Evolutionary conservation across 2,797 vertebrate species (phyloP).

Genomic region (Sarcoramphus papa): DNA sequence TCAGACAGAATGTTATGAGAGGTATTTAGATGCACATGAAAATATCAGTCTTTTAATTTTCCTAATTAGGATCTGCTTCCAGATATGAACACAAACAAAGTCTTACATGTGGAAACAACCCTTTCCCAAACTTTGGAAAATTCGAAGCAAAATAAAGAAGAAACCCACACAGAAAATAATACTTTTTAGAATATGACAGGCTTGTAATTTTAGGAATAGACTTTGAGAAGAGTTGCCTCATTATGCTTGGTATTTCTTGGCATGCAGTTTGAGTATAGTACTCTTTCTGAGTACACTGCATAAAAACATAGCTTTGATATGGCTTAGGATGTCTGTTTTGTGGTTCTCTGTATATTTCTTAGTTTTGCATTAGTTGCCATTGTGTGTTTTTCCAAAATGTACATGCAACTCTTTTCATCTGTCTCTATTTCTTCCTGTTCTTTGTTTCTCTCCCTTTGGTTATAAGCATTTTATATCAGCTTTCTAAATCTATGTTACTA

Average conservation of each 20-base stretch:
- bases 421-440: slow-evolving; percentile 4
- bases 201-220: not conserved
- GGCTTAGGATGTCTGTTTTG: not conserved
- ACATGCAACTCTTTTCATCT: not conserved
- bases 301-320: not conserved
- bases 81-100: not conserved
- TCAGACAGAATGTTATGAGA: not conserved
- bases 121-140: not conserved
- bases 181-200: not conserved
- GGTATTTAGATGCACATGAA: not conserved
- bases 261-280: not conserved
- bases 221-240: not conserved
- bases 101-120: not conserved
- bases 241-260: slow-evolving; percentile 17
- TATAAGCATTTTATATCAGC: slow-evolving; percentile 51
- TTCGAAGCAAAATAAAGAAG: not conserved
- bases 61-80: not conserved
- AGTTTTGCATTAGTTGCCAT: not conserved
- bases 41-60: not conserved
- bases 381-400: not conserved
- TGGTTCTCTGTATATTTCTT: not conserved
- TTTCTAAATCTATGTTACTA: slow-evolving; percentile 45
- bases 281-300: not conserved
- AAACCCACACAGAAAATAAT: not conserved
- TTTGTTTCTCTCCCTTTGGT: slow-evolving; percentile 22